Conservation (phyloP, 1,140 invertebrate species). For the Choristoneura fumiferana region DNA sequence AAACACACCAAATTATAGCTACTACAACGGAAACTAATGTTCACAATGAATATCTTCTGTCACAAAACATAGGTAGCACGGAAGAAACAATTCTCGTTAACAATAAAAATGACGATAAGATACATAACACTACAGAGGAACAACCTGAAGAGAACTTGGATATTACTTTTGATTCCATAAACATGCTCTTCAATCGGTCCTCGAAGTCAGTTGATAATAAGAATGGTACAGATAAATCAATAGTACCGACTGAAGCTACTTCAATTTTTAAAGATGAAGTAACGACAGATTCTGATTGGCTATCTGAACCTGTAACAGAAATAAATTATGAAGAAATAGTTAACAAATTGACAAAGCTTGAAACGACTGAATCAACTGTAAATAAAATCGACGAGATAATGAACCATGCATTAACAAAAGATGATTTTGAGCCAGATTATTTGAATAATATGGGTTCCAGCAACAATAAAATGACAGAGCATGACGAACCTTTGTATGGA, state of each 20-base stretch:
- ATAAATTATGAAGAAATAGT: constrained; percentile 49
- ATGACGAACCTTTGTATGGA: constrained; percentile 53
- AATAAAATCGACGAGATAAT: constrained; percentile 56
- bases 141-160: constrained; percentile 41
- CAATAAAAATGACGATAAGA: constrained; percentile 41
- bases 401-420: constrained; percentile 42
- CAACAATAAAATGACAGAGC: constrained; percentile 44
- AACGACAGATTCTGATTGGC: constrained; percentile 52
- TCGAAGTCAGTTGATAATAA: constrained; percentile 51
- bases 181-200: constrained; percentile 53
- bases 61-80: not conserved
- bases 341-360: constrained; percentile 43
- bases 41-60: not conserved
- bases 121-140: constrained; percentile 37
- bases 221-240: constrained; percentile 25
- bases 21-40: not conserved
- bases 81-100: constrained; percentile 37
- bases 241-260: constrained; percentile 32
- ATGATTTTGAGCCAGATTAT: constrained; percentile 69
- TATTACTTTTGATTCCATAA: constrained; percentile 56
- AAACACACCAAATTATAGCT: not conserved
- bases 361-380: constrained; percentile 43
- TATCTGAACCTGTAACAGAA: constrained; percentile 57
- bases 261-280: constrained; percentile 20
- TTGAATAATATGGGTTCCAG: constrained; percentile 54